Conservation (phyloP, 2,888 invertebrate species). For the Scaptodrosophila latifasciaeformis region DNA sequence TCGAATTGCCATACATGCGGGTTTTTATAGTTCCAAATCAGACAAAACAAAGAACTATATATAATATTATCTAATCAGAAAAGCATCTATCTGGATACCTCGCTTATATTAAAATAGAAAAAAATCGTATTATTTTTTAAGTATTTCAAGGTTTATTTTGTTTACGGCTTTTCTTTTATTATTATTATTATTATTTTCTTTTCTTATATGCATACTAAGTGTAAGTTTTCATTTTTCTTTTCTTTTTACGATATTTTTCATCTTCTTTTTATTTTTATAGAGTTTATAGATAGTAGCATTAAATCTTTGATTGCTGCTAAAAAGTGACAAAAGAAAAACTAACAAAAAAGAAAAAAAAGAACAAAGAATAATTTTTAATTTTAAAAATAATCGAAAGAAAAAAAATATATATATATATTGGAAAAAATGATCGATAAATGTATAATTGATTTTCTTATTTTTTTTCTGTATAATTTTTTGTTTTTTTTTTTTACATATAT, state of each 20-base stretch:
- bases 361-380: conserved; percentile 14
- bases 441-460: conserved; percentile 34
- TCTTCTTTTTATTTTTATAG: conserved; percentile 28
- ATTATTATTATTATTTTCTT: conserved; percentile 21
- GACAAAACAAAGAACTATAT: too few relatives aligned
- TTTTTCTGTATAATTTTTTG: conserved; percentile 18
- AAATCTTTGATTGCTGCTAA: conserved; percentile 64
- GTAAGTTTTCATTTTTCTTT: conserved; percentile 23
- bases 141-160: conserved; percentile 37
- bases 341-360: conserved; percentile 16
- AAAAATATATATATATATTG: conserved; percentile 24
- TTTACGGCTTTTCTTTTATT: conserved; percentile 36
- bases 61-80: too few relatives aligned
- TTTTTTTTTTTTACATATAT: conserved; percentile 26
- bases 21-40: too few relatives aligned
- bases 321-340: conserved; percentile 33
- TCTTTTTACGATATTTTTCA: conserved; percentile 19
- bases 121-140: conserved; percentile 17
- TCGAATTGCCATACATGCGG: too few relatives aligned
- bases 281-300: conserved; percentile 61
- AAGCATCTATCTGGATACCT: too few relatives aligned
- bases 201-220: conserved; percentile 37
- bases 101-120: too few relatives aligned
- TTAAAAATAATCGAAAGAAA: conserved; percentile 21
- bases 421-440: conserved; percentile 18